phyloP scores from a whole-genome alignment of 2,888 invertebrate species.

The Agrilus cyanescens region DNA sequence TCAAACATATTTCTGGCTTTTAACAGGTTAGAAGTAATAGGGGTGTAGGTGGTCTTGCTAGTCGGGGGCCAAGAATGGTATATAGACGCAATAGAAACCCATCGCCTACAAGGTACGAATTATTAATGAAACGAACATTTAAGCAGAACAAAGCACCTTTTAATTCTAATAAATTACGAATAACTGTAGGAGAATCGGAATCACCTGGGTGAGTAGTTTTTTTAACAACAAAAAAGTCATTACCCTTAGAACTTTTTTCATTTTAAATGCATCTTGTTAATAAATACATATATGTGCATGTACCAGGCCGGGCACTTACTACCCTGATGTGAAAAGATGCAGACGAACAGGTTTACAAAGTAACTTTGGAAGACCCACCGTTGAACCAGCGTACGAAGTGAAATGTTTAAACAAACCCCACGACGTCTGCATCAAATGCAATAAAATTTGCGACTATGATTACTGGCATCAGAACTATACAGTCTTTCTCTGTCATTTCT shows the following conservation, averaged over 20 bases:
- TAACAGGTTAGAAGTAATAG: slow-evolving; percentile 24
- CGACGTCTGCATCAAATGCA: slow-evolving; percentile 35
- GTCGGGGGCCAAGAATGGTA: slow-evolving; percentile 23
- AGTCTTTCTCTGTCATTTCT: slow-evolving; percentile 34
- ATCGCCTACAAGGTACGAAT: slow-evolving; percentile 26
- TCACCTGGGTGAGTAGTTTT: slow-evolving; percentile 25
- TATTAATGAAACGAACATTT: slow-evolving; percentile 10
- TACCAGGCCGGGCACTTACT: slow-evolving; percentile 27
- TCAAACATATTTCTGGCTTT: slow-evolving; percentile 4
- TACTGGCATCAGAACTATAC: slow-evolving; percentile 36
- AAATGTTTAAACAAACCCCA: slow-evolving; percentile 32
- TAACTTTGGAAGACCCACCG: slow-evolving; percentile 34
- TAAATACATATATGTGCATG: slow-evolving; percentile 7
- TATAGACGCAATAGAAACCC: slow-evolving; percentile 22
- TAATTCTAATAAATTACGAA: slow-evolving; percentile 11
- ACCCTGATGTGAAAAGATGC: slow-evolving; percentile 17
- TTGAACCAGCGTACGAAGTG: slow-evolving; percentile 34
- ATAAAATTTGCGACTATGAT: slow-evolving; percentile 33
- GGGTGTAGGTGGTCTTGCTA: slow-evolving; percentile 26
- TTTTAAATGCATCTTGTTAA: background rate
- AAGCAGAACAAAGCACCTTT: slow-evolving; percentile 22
- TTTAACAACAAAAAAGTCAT: slow-evolving; percentile 1
- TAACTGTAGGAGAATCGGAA: slow-evolving; percentile 12
- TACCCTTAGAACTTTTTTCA: background rate
- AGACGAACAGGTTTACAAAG: slow-evolving; percentile 29